phyloP scores from a whole-genome alignment of 2,797 vertebrate genomes.

The Taenioides sp. region DNA sequence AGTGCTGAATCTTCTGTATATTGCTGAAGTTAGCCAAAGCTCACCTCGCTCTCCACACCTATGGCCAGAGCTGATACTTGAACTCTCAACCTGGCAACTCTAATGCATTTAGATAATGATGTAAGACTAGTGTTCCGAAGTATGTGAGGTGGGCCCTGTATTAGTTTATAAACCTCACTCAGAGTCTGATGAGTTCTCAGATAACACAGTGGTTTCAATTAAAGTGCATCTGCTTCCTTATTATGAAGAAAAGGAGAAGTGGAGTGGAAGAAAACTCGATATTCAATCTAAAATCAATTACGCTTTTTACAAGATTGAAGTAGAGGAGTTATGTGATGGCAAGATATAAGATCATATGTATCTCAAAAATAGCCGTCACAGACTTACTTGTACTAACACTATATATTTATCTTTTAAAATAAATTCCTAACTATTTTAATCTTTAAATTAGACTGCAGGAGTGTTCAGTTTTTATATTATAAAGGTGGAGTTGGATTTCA shows the following conservation, averaged over 20 bases:
- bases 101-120: slow-evolving; percentile 26
- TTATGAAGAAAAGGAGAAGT: slow-evolving; percentile 38
- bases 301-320: background rate
- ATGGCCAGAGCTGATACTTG: slow-evolving; percentile 31
- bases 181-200: slow-evolving; percentile 27
- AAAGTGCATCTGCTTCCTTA: slow-evolving; percentile 31
- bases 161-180: slow-evolving; percentile 51
- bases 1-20: slow-evolving; percentile 38
- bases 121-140: slow-evolving; percentile 20
- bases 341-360: background rate
- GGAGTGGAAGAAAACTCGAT: slow-evolving; percentile 36
- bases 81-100: slow-evolving; percentile 13
- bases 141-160: slow-evolving; percentile 10
- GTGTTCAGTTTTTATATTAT: too few relatives aligned
- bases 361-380: background rate
- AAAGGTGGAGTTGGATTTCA: too few relatives aligned
- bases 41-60: slow-evolving; percentile 35
- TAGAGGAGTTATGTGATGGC: background rate
- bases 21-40: slow-evolving; percentile 30
- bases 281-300: slow-evolving; percentile 19
- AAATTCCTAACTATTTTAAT: too few relatives aligned
- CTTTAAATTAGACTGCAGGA: too few relatives aligned
- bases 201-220: slow-evolving; percentile 26
- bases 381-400: background rate
- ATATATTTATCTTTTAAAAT: background rate